phyloP scores from a whole-genome alignment of 2,888 invertebrate species.

The Aphodius granarius region DNA sequence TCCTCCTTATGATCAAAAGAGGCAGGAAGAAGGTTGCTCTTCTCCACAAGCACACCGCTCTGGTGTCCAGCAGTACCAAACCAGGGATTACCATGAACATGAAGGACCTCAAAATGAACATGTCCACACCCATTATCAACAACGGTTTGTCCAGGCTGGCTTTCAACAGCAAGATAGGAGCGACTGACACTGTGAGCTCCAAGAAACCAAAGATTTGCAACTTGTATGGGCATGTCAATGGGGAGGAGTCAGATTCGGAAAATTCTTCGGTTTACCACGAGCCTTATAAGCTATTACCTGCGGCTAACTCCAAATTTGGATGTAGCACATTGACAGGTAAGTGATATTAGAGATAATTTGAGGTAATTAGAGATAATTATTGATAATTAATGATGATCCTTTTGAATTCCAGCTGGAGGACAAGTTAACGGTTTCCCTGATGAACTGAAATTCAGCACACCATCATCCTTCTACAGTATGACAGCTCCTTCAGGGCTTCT shows the following conservation, averaged over 20 bases:
- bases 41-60: conserved; percentile 63
- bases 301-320: conserved; percentile 56
- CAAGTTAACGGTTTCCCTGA: conserved; percentile 61
- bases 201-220: conserved; percentile 52
- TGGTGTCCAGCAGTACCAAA: conserved; percentile 60
- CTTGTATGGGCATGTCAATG: conserved; percentile 55
- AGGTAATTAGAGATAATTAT: too few species aligned
- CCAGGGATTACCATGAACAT: conserved; percentile 61
- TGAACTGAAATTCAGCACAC: conserved; percentile 58
- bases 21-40: conserved; percentile 66
- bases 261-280: conserved; percentile 61
- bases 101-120: conserved; percentile 61
- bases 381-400: too few species aligned
- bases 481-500: conserved; percentile 56
- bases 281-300: conserved; percentile 59
- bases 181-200: conserved; percentile 46
- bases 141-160: conserved; percentile 58
- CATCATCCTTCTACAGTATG: conserved; percentile 57
- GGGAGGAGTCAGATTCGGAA: conserved; percentile 60
- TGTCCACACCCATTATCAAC: conserved; percentile 60
- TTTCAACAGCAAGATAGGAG: conserved; percentile 51
- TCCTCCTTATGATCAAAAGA: conserved; percentile 66
- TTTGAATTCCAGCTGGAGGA: conserved; percentile 56
- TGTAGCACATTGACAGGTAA: conserved; percentile 36
- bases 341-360: too few species aligned